Evolutionary conservation across 2,888 invertebrate species (phyloP).

Genomic region (Acleris holmiana): DNA sequence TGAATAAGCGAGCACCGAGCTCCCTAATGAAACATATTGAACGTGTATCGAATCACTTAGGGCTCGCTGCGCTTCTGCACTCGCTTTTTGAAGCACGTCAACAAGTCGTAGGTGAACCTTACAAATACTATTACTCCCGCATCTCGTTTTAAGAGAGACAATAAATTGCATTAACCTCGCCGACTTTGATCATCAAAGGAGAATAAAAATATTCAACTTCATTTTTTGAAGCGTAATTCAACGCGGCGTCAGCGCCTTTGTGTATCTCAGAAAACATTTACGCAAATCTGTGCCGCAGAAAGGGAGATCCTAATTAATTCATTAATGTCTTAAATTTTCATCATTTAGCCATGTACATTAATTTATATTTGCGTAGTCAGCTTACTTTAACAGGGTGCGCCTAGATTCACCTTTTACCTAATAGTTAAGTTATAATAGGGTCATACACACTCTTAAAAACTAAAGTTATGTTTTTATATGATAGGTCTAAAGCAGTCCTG

Average conservation of each 20-base stretch:
- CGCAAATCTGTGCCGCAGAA: constrained; percentile 62
- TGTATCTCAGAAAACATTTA: constrained; percentile 72
- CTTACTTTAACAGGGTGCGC: constrained; percentile 8
- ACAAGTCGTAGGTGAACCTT: constrained; percentile 78
- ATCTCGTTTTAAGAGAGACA: constrained; percentile 80
- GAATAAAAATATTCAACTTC: constrained; percentile 67
- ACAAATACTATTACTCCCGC: constrained; percentile 76
- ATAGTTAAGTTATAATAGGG: neutral
- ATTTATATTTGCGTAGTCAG: constrained; percentile 27
- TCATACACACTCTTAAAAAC: no score
- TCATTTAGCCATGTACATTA: constrained; percentile 52
- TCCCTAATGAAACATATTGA: constrained; percentile 84
- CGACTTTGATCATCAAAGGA: constrained; percentile 78
- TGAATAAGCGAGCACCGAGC: constrained; percentile 78
- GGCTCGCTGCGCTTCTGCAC: constrained; percentile 74
- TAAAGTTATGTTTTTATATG: no score
- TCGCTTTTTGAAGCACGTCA: constrained; percentile 72
- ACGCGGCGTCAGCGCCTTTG: constrained; percentile 69
- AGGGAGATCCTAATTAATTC: constrained; percentile 72
- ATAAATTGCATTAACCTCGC: constrained; percentile 79
- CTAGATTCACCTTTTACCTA: neutral
- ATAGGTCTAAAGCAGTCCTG: no score
- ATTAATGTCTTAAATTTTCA: constrained; percentile 70
- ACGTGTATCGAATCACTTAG: constrained; percentile 84
- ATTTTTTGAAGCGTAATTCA: constrained; percentile 75